Conservation (phyloP, 2,888 invertebrate species). For the Callinectes sapidus region DNA sequence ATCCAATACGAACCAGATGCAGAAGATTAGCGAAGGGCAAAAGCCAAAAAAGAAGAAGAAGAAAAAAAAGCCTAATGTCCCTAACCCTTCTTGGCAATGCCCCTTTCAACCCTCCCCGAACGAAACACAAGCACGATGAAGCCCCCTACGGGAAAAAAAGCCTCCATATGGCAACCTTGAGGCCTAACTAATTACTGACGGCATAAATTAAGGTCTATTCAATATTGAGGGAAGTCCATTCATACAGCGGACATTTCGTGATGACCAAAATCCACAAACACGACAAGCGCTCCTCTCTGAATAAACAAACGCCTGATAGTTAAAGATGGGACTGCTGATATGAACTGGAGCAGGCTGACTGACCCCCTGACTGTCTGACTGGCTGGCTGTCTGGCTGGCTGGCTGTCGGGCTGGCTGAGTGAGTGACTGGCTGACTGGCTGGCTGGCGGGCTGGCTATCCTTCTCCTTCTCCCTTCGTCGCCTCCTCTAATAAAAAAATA, state of each 20-base stretch:
- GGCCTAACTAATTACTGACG: neutral
- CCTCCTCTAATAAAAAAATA: neutral
- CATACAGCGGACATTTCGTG: neutral
- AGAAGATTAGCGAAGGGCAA: neutral
- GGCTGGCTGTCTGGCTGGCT: neutral
- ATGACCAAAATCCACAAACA: slow-evolving; percentile 12
- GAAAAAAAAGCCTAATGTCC: neutral
- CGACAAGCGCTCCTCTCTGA: neutral
- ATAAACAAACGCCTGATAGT: slow-evolving; percentile 8
- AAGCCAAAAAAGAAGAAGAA: neutral
- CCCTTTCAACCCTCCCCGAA: neutral
- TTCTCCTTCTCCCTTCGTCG: neutral
- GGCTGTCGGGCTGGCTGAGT: neutral
- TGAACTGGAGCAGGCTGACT: neutral
- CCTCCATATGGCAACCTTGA: neutral
- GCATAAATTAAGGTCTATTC: slow-evolving; percentile 12
- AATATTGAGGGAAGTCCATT: neutral
- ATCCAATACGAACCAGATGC: neutral
- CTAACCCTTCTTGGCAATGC: neutral
- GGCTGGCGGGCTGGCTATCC: neutral
- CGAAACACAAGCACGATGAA: neutral
- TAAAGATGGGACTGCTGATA: neutral
- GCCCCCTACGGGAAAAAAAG: neutral
- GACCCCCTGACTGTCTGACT: neutral
- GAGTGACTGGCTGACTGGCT: neutral